Percentiles rank a stretch among this genome's conserved stretches.
Conservation (phyloP, 2,797 vertebrate species). For the Amphiprion clarkii region DNA sequence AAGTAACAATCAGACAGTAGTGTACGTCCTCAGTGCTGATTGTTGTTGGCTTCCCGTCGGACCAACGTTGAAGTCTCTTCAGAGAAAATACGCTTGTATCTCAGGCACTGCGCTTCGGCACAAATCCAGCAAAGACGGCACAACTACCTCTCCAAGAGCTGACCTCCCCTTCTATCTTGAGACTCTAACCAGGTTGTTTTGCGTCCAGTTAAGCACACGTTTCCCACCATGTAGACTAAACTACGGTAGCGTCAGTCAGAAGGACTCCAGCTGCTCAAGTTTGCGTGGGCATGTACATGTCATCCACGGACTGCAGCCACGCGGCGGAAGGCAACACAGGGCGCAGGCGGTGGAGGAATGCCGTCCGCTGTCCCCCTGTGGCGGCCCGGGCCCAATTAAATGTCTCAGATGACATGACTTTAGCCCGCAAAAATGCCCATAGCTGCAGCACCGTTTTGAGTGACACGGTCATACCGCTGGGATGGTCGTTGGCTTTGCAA, state of each 20-base stretch:
- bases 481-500: slow-evolving; percentile 75
- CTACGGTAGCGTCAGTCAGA: slow-evolving; percentile 22
- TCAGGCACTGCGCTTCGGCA: slow-evolving; percentile 15
- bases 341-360: slow-evolving; percentile 89
- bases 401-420: slow-evolving; percentile 96
- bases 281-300: slow-evolving; percentile 51
- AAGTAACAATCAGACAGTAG: slow-evolving; percentile 11
- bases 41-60: slow-evolving; percentile 17
- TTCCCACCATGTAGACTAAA: background rate
- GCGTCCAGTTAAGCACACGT: slow-evolving; percentile 4
- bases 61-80: slow-evolving; percentile 17
- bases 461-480: slow-evolving; percentile 85
- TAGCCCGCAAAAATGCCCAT: slow-evolving; percentile 94
- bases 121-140: slow-evolving; percentile 39
- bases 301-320: slow-evolving; percentile 58
- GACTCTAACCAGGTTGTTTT: slow-evolving; percentile 15
- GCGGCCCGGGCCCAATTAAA: slow-evolving; percentile 92
- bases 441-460: slow-evolving; percentile 86
- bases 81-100: slow-evolving; percentile 19
- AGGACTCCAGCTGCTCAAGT: slow-evolving; percentile 39
- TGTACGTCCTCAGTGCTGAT: slow-evolving; percentile 30
- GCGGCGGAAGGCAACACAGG: slow-evolving; percentile 78
- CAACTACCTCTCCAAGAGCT: slow-evolving; percentile 17
- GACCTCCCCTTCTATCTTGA: slow-evolving; percentile 26
- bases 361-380: slow-evolving; percentile 88